Conservation (phyloP, 2,797 vertebrate genomes). For the Rhodeus uyekii region DNA sequence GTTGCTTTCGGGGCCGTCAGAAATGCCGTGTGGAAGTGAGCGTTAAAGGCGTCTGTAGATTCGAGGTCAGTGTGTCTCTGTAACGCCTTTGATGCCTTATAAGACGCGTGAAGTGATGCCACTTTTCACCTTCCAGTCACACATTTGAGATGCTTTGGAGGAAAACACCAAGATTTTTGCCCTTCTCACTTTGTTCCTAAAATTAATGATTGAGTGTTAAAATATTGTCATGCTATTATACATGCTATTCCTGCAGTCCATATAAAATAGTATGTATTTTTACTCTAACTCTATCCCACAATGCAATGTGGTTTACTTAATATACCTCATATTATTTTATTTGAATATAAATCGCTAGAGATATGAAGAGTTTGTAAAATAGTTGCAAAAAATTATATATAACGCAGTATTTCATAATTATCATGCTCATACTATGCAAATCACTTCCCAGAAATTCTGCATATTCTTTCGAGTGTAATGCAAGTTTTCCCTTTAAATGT, state of each 20-base stretch:
- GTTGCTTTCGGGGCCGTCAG: slow-evolving; percentile 52
- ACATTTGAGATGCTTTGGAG: background rate
- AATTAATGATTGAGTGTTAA: background rate
- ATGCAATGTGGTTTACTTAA: background rate
- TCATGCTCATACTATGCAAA: background rate
- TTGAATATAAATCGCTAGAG: no score
- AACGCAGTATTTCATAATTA: background rate
- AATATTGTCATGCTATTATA: background rate
- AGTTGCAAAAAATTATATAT: no score
- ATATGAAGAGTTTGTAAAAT: no score
- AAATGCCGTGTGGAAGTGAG: slow-evolving; percentile 6
- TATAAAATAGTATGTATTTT: background rate
- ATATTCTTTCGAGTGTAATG: background rate
- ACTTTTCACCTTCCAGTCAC: no score
- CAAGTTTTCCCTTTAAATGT: background rate
- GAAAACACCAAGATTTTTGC: background rate
- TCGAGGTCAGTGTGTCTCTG: slow-evolving; percentile 1
- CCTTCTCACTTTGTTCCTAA: background rate
- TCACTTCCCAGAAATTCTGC: no score
- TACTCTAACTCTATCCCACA: background rate
- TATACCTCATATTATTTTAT: background rate
- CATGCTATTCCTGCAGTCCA: background rate
- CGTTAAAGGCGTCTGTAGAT: background rate
- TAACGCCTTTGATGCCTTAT: background rate
- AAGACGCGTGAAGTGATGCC: background rate